Percentiles rank a stretch among this genome's conserved stretches.
Conservation (phyloP, 2,113 vertebrate species). For the Phyllostomus hastatus region DNA sequence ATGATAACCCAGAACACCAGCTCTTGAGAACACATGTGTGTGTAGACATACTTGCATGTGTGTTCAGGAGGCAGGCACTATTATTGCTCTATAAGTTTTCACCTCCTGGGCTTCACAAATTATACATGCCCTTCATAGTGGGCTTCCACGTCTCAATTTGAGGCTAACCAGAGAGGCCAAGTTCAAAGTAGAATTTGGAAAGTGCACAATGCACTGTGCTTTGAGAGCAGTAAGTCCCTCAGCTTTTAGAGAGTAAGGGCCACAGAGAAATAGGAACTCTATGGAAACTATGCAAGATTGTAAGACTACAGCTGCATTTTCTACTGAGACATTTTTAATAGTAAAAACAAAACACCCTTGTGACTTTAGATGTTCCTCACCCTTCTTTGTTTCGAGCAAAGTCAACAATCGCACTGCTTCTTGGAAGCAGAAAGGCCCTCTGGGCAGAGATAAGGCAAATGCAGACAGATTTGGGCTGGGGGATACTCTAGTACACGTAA, state of each 20-base stretch:
- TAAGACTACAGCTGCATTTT: background rate
- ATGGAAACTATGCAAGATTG: background rate
- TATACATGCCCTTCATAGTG: background rate
- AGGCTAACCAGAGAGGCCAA: background rate
- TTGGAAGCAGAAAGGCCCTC: background rate
- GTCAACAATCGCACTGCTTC: background rate
- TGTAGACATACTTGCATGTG: background rate
- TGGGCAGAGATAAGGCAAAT: background rate
- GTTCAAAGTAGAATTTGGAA: background rate
- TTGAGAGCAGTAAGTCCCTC: background rate
- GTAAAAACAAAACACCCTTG: background rate
- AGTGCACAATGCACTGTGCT: background rate
- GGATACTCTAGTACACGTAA: background rate
- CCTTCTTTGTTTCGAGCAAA: background rate
- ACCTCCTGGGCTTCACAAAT: background rate
- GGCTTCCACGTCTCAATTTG: background rate
- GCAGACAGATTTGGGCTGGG: background rate
- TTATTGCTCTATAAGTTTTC: background rate
- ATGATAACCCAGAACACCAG: background rate
- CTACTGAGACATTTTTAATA: background rate
- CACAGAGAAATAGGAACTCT: background rate
- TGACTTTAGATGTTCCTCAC: background rate
- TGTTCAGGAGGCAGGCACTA: background rate
- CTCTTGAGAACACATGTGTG: background rate
- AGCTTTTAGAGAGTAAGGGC: background rate